phyloP scores from a whole-genome alignment of 2,113 vertebrate species.

The Thinocorus orbignyianus region DNA sequence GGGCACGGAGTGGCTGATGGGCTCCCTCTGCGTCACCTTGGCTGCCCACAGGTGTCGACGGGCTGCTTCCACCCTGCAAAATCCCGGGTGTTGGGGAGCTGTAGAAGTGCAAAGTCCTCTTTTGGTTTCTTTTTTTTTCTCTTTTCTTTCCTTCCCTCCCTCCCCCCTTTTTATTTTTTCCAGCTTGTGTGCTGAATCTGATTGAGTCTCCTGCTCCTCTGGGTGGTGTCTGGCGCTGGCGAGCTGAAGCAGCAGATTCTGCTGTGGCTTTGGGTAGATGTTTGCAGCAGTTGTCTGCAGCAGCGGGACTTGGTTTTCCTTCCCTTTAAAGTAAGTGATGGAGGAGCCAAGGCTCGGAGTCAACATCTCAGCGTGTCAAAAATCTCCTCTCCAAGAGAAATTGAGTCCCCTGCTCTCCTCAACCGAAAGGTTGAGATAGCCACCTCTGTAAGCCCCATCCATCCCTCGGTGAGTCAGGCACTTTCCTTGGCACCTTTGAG shows the following conservation, averaged over 20 bases:
- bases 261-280: not conserved
- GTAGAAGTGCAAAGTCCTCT: not conserved
- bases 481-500: conserved; percentile 49
- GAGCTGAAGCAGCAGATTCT: conserved; percentile 55
- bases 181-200: not conserved
- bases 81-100: not conserved
- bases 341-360: not conserved
- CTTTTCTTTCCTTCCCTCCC: rapidly evolving
- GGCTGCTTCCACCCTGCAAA: not conserved
- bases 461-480: not conserved
- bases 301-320: conserved; percentile 18
- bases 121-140: not conserved
- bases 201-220: conserved; percentile 11
- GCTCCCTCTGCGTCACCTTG: rapidly evolving
- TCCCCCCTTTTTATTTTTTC: not conserved
- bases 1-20: not conserved
- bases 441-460: not conserved
- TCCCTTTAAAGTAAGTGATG: conserved; percentile 17
- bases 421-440: not conserved
- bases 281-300: conserved; percentile 30
- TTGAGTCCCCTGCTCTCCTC: not conserved
- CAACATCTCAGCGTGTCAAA: not conserved
- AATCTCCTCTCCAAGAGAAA: conserved; percentile 10
- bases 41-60: not conserved
- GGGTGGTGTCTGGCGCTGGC: conserved; percentile 37